These are phyloP conservation scores for Entelurus aequoreus DNA, from an alignment of 2,113 vertebrate genomes.

Conservation along the genomic window DNA sequence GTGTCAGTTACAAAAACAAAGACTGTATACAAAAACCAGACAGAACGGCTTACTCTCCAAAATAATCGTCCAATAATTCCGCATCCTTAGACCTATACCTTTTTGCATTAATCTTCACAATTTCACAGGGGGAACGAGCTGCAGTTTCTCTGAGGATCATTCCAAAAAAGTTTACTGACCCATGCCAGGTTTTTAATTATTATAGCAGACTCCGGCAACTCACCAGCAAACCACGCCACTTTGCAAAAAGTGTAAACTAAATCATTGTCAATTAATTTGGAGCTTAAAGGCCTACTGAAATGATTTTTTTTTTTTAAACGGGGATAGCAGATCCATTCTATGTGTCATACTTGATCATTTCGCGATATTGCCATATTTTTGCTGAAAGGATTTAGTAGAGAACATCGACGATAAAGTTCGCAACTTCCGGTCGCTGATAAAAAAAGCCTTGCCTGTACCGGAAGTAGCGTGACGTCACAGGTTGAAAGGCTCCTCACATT, in stretches of 20 bases:
- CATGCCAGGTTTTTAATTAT: conserved; percentile 3
- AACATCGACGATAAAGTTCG: too few species aligned
- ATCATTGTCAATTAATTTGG: conserved; percentile 62
- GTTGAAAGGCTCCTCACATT: too few species aligned
- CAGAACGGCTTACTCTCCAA: conserved; percentile 44
- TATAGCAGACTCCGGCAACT: conserved; percentile 21
- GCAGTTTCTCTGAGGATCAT: conserved; percentile 43
- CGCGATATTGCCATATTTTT: too few species aligned
- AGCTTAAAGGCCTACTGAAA: too few species aligned
- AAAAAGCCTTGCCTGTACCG: too few species aligned
- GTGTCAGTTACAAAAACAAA: too few species aligned
- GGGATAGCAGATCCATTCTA: too few species aligned
- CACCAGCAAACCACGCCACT: conserved; percentile 66
- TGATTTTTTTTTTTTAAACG: too few species aligned
- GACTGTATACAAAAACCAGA: not conserved
- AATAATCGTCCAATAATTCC: conserved; percentile 19
- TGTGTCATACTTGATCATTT: too few species aligned
- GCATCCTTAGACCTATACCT: conserved; percentile 10
- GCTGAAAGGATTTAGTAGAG: too few species aligned
- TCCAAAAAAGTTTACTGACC: conserved; percentile 22
- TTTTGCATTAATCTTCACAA: conserved; percentile 11
- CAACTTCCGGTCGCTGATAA: too few species aligned
- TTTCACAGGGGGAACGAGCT: conserved; percentile 8
- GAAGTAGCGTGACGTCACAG: too few species aligned
- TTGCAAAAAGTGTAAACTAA: conserved; percentile 64